A percentile compares a stretch with the other conserved stretches of the same genome.
phyloP scores from a whole-genome alignment of 1,140 invertebrate species.

The Drosophila teissieri region DNA sequence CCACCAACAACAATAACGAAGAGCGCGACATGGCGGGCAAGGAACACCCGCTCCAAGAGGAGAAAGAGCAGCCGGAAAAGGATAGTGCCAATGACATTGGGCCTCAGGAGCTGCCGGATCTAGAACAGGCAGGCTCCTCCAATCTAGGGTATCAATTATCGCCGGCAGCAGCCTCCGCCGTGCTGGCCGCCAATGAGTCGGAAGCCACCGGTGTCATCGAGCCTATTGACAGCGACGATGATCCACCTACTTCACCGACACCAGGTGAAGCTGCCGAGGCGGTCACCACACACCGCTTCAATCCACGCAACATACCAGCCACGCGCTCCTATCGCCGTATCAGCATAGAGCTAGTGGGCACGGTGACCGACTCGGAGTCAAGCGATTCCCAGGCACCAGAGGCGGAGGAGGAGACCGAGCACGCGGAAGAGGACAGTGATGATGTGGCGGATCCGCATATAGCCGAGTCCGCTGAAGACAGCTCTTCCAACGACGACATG shows the following conservation, averaged over 20 bases:
- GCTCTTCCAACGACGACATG: constrained; percentile 14
- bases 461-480: constrained; percentile 4
- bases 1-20: constrained; percentile 21
- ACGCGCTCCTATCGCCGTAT: constrained; percentile 53
- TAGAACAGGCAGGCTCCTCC: constrained; percentile 7
- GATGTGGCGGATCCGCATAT: not conserved
- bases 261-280: no score
- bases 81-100: not conserved
- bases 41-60: not conserved
- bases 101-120: not conserved
- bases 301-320: constrained; percentile 17
- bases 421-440: not conserved
- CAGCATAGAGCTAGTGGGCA: constrained; percentile 10
- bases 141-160: constrained; percentile 3
- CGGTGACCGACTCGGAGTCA: constrained; percentile 4
- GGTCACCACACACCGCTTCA: constrained; percentile 17
- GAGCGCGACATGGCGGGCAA: constrained; percentile 7
- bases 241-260: not conserved
- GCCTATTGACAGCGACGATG: constrained; percentile 14
- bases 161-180: constrained; percentile 10
- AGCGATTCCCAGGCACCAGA: not conserved
- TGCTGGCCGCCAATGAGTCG: constrained; percentile 5
- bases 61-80: not conserved
- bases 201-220: not conserved
- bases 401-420: not conserved